Base-by-base conservation (phyloP, 2,113 vertebrate genomes). In the Dipodomys merriami region DNA sequence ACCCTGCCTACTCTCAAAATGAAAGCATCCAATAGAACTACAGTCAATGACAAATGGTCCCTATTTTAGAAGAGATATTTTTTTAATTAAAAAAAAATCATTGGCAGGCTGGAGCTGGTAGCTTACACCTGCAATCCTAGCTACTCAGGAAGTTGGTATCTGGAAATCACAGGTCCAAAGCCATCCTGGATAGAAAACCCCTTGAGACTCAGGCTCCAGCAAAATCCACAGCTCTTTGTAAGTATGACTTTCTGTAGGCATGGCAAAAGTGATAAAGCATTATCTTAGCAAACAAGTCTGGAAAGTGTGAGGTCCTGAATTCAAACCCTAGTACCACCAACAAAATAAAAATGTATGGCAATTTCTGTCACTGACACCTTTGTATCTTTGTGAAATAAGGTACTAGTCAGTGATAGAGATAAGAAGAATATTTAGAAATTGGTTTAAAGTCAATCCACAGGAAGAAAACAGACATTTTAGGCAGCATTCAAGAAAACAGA, bases 341-440 rank as follows among this genome's bases (percentile, higher is more conserved):
- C 33, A 67, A 72, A 86, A 53, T 39, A 77, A 78, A 72, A 30
- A 7, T 23, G 8, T 35, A 79, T 78, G 80, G 53, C 30, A 91
- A 81, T 87, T 69, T 84, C 69, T 25, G 72, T 30, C 39, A 67
- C 13, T 79, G 39, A 86, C 39, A 86, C 12, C 1, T 65, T 90
- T 88, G 91, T 53, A 9, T n/a, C 33, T 23, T 91, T 69, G 64
- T 62, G 49, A 91, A 87, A 44, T 74, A 95, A 90, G n/a, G 20
- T 85, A 18, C 35, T 22, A 72, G 33, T 76, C 67, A 44, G 15
- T 68, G 62, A 83, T 96, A 95, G 95, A 33, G 77, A 74, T 91
- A 27, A 72, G n/a, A 94, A 90, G 78, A 95, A 20, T 92, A 84
- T 49, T 96, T 72, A 67, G 15, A 97, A 84, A 85, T 78, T 81